Percentiles rank a stretch among this genome's conserved stretches.
Evolutionary conservation across 2,888 invertebrate species (phyloP).

Genomic region (Phengaris alcon): DNA sequence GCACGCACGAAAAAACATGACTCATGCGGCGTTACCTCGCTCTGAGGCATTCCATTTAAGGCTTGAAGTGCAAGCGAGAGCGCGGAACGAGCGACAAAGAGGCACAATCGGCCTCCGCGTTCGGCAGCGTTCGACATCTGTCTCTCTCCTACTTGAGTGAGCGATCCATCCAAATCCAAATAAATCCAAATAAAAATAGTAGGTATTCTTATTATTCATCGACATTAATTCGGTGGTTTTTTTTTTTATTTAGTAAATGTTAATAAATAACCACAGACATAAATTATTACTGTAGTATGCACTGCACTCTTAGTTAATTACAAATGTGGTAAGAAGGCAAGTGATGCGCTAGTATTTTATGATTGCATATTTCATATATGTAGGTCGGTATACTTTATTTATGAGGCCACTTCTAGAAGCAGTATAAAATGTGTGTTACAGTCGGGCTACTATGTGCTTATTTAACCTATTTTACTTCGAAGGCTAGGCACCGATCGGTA

Average conservation of each 20-base stretch:
- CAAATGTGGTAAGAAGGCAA: conserved; percentile 10
- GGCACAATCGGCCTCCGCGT: too few species aligned
- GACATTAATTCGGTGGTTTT: conserved; percentile 1
- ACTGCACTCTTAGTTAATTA: not conserved
- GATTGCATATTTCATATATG: not conserved
- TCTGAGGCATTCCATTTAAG: too few species aligned
- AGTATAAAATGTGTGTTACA: conserved; percentile 6
- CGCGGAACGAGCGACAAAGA: too few species aligned
- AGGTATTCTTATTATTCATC: not conserved
- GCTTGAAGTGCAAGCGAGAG: too few species aligned
- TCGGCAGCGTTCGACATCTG: too few species aligned
- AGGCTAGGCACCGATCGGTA: conserved; percentile 64
- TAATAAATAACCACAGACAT: not conserved
- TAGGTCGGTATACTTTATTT: not conserved
- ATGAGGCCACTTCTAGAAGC: conserved; percentile 14
- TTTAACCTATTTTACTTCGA: conserved; percentile 37
- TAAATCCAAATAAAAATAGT: not conserved
- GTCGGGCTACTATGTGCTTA: conserved; percentile 12
- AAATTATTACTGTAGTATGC: not conserved
- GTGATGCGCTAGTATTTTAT: not conserved
- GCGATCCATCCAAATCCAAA: too few species aligned
- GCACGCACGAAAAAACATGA: too few species aligned
- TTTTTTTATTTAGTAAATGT: not conserved
- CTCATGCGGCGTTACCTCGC: too few species aligned
- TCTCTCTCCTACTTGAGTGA: too few species aligned